Conservation (phyloP, 2,113 vertebrate species). For the Willisornis vidua region DNA sequence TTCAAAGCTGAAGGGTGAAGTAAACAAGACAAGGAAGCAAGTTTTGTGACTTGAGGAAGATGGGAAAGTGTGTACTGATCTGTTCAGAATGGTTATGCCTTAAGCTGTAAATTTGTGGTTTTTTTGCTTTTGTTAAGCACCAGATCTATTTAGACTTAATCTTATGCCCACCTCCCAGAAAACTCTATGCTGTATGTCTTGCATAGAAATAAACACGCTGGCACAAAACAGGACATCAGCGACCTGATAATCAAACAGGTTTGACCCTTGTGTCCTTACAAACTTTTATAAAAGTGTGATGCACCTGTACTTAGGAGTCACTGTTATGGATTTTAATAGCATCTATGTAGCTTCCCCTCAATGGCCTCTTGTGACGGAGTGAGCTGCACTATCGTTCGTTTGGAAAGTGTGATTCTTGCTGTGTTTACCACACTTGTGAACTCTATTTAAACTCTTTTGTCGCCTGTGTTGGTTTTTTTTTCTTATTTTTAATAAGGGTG, state of each 20-base stretch:
- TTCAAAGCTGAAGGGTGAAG: background rate
- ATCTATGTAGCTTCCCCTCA: constrained; percentile 82
- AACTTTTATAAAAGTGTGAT: constrained; percentile 76
- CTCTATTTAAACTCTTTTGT: constrained; percentile 83
- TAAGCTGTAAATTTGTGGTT: constrained; percentile 32
- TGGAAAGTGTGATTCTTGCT: constrained; percentile 88
- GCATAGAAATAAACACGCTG: constrained; percentile 82
- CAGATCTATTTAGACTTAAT: constrained; percentile 64
- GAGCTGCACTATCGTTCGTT: constrained; percentile 81
- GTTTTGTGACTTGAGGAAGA: background rate
- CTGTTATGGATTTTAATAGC: constrained; percentile 82
- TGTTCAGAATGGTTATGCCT: constrained; percentile 35
- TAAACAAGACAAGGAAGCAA: background rate
- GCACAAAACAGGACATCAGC: constrained; percentile 77
- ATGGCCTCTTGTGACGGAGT: constrained; percentile 82
- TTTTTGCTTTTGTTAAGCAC: constrained; percentile 65
- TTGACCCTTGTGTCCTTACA: constrained; percentile 77
- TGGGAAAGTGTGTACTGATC: background rate
- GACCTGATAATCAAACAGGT: constrained; percentile 81
- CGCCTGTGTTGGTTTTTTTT: constrained; percentile 80
- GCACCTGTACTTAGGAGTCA: constrained; percentile 78
- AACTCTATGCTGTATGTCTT: constrained; percentile 80
- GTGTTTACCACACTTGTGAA: constrained; percentile 87
- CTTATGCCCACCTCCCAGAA: constrained; percentile 64
- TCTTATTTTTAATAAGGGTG: constrained; percentile 86